Evolutionary conservation across 1,140 invertebrate species (phyloP).

Genomic region (Camponotus floridanus): DNA sequence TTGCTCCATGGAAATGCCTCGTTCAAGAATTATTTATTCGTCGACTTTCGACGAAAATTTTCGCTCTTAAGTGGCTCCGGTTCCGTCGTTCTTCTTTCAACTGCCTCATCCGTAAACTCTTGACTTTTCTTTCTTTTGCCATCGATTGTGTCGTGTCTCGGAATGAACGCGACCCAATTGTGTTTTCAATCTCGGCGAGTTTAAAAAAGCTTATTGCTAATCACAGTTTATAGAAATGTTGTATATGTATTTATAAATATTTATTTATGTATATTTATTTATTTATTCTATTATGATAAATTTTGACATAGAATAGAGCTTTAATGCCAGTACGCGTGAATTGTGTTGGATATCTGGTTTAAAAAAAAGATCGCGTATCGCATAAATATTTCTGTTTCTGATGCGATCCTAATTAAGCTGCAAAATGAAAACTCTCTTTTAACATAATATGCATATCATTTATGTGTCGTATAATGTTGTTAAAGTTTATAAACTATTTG

Average conservation of each 20-base stretch:
- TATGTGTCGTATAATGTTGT: not conserved
- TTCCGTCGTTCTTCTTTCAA: slow-evolving; percentile 32
- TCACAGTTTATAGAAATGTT: not conserved
- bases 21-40: slow-evolving; percentile 74
- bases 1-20: slow-evolving; percentile 70
- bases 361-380: not conserved
- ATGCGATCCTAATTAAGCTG: slow-evolving; percentile 23
- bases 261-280: too few relatives aligned
- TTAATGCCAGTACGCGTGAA: not conserved
- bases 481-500: slow-evolving; percentile 29
- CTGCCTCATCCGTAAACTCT: slow-evolving; percentile 14
- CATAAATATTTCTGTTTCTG: not conserved
- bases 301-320: not conserved
- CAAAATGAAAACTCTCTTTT: slow-evolving; percentile 14
- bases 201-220: not conserved
- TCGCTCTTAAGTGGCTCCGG: slow-evolving; percentile 67
- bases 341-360: not conserved
- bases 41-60: slow-evolving; percentile 73
- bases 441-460: not conserved
- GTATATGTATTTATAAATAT: not conserved
- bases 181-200: not conserved
- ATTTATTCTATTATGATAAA: not conserved
- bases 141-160: slow-evolving; percentile 31
- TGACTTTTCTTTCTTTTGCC: slow-evolving; percentile 16
- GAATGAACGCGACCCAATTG: slow-evolving; percentile 32